phyloP scores from a whole-genome alignment of 2,888 invertebrate genomes.

The Nemotelus pantherinus region DNA sequence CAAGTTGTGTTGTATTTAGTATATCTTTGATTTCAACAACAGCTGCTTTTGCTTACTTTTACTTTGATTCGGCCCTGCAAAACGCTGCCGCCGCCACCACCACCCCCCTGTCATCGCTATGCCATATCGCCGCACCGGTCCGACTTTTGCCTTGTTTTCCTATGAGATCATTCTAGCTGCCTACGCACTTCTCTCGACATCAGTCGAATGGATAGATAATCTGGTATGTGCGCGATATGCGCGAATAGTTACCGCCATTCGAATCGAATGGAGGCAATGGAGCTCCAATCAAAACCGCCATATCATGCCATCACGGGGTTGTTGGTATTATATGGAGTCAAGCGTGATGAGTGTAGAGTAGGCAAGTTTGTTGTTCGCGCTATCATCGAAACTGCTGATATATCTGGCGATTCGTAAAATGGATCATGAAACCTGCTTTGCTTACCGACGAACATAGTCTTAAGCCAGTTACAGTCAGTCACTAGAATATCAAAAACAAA shows the following conservation, averaged over 20 bases:
- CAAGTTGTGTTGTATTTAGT: conserved; percentile 7
- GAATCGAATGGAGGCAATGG: too few relatives aligned
- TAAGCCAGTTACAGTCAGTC: neutral
- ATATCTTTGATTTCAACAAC: conserved; percentile 27
- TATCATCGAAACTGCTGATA: neutral
- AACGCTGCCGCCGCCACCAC: neutral
- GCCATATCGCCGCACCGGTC: neutral
- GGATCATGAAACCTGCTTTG: conserved; percentile 8
- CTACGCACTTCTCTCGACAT: conserved; percentile 23
- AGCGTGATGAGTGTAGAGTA: too few relatives aligned
- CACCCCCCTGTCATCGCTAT: neutral
- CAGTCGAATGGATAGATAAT: neutral
- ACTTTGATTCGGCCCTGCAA: conserved; percentile 16
- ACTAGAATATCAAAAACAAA: neutral
- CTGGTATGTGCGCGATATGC: conserved; percentile 19
- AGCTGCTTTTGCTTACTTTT: conserved; percentile 37
- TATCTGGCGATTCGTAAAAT: conserved; percentile 10
- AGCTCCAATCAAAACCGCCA: too few relatives aligned
- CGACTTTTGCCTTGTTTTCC: conserved; percentile 27
- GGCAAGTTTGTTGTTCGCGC: neutral
- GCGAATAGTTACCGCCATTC: conserved; percentile 21
- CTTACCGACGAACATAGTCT: neutral
- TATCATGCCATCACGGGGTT: too few relatives aligned
- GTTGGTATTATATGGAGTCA: too few relatives aligned
- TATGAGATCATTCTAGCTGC: conserved; percentile 43